Conservation (phyloP, 2,113 vertebrate species). For the Pedetes capensis region DNA sequence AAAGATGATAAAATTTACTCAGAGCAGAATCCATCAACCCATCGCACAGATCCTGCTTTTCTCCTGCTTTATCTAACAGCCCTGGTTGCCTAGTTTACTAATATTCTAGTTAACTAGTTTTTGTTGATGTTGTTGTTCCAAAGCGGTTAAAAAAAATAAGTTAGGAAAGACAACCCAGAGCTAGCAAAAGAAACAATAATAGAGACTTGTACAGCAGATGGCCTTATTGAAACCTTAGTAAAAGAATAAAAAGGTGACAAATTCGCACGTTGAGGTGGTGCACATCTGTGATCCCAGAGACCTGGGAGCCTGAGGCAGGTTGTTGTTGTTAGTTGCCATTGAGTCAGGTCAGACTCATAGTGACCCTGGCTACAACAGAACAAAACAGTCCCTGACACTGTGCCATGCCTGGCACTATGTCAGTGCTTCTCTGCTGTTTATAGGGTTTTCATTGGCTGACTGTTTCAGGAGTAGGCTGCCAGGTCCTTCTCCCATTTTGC, state of each 20-base stretch:
- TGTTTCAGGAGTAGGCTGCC: too few species aligned
- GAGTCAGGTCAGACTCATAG: too few species aligned
- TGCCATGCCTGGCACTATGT: too few species aligned
- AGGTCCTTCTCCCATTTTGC: too few species aligned
- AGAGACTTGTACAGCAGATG: not conserved
- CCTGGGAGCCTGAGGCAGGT: too few species aligned
- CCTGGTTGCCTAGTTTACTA: slow-evolving; percentile 2
- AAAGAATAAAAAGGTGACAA: not conserved
- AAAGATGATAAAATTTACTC: slow-evolving; percentile 38
- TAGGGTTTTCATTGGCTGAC: too few species aligned
- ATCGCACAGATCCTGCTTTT: not conserved
- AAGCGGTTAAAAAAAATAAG: slow-evolving; percentile 6
- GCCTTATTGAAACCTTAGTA: not conserved
- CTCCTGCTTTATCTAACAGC: not conserved
- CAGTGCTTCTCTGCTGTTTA: too few species aligned
- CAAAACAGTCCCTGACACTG: too few species aligned
- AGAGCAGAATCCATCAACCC: slow-evolving; percentile 19
- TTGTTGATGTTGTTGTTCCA: not conserved
- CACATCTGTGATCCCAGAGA: too few species aligned
- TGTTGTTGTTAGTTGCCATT: too few species aligned
- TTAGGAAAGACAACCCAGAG: not conserved
- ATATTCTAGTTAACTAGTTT: not conserved
- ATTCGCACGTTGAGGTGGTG: too few species aligned
- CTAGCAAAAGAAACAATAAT: not conserved
- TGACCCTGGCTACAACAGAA: too few species aligned